Base-by-base conservation (phyloP, 2,888 invertebrate genomes). In the Drosophila mimetica region DNA sequence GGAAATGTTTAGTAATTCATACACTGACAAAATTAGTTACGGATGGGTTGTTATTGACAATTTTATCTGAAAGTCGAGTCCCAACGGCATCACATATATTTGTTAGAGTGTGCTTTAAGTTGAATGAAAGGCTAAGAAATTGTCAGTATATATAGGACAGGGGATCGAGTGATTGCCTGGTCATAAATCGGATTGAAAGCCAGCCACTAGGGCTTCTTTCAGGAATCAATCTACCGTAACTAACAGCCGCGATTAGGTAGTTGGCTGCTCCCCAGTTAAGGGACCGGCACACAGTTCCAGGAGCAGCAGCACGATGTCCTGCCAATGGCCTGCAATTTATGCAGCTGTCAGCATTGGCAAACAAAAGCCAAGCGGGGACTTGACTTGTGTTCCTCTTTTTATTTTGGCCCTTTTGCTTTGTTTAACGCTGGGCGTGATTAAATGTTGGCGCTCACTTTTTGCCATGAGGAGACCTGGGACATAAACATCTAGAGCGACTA, bases 361-460 rank as follows among this genome's bases (percentile, higher is more conserved):
- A 48, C 52, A 50, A 63, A 30, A 60, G 59, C 50, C 48, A 52
- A 37, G 41, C 57, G 48, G 69, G 61, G 46, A 51, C 25, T 37
- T 41, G 39, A 39, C 54, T 36, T 51, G 28, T 39, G 46, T 46
- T 39, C 11, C 42, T 37, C 46, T 25, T 28, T 37, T 14, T n/a
- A 6, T 16, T 9, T 16, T 20, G 28, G 22, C 28, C 37, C 13
- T 36, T 20, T 16, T 34, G 41, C 13, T 51, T 46, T 42, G 41
- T 48, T 52, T 52, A 53, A 28, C 53, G 30, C 32, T 65, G 48
- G 51, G 55, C 65, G 74, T 84, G 87, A 78, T 78, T 81, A 80
- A 82, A 84, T 78, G 78, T 73, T 54, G 46, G 25, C 55, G 70
- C 70, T 80, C 58, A 50, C 67, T 37, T 32, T 75, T 85, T 69